Base-by-base conservation (phyloP, 2,797 vertebrate species). In the Acomys russatus region DNA sequence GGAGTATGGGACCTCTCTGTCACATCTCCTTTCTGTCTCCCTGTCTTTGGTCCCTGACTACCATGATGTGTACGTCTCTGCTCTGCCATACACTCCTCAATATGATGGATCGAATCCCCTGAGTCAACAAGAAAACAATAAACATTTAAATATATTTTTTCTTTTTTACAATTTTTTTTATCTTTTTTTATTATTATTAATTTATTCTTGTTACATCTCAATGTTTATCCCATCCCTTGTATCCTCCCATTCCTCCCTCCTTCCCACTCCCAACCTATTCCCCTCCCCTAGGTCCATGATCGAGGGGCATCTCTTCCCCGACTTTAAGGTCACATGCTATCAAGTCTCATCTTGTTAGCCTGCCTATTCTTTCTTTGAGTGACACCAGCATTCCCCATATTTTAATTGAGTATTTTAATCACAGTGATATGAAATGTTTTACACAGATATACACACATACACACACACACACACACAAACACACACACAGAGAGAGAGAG, bases 61-160 rank as follows among this genome's bases (percentile, higher is more conserved):
- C 77, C 1, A 38, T 28, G 22, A 35, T 30, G 7, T 12, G 25
- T 30, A 33, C 2, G 23, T 30, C 38, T 56, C 17, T 38, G 6
- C 3, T 38, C 4, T 20, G 10, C 1, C n/a, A 14, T 23, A 11
- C 2, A 6, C 11, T 2, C 20, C 22, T 38, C 18, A 70, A 25
- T 3, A 38, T 18, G 6, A 70, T 70, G 20, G 3, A 14, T 20
- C n/a, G 35, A 59, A 30, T 15, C 12, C 7, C 9, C 25, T 82
- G 54, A 30, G 30, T 14, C 28, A 7, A 33, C 33, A 17, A 33
- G 10, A 9, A 2, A 61, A 71, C 7, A 44, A 59, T 71, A 82
- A 33, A 82, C 9, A 71, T 15, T 59, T 66, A 12, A 15, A 2
- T 38, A 44, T 44, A 44, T 44, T 44, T 44, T 44, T 44, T 44